Base-by-base conservation (phyloP, 2,113 vertebrate genomes). In the Anseranas semipalmata region DNA sequence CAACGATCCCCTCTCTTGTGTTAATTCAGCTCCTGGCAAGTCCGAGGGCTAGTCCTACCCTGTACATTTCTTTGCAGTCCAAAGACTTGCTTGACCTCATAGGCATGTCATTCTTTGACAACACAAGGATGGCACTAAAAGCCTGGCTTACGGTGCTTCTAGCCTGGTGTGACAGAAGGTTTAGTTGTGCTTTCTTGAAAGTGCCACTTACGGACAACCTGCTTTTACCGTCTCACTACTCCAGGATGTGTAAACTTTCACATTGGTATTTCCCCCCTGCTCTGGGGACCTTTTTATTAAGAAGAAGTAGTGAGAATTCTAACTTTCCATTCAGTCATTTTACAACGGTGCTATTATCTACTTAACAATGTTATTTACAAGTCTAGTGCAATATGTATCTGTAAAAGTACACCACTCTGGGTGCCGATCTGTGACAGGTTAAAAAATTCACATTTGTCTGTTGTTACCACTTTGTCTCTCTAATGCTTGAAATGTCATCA, bases 381-480 rank as follows among this genome's bases (percentile, higher is more conserved):
- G 87, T 90, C 84, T 97, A 97, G 97, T 97, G 97, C 98, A 97
- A 98, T 97, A 97, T 65, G 77, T 92, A 90, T 87, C 94, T 89
- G 89, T 84, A 88, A 81, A 37, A 63, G 72, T 8, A 94, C 89
- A 65, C 66, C 85, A 30, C 12, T 28, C 75, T 78, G 1, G 8
- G 62, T 83, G 91, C 90, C 91, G 28, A 2, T 77, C 93, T 92
- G 85, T 85, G 91, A 93, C 77, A 75, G 80, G 71, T 70, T 82
- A 39, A 91, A 77, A 52, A 45, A 32, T 48, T 18, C 83, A 39
- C 63, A 7, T 95, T 74, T 72, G 66, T 91, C 90, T 96, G 37
- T 92, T 41, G 59, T 75, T 90, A 90, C 72, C 85, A 85, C 95
- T 97, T 97, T 85, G 71, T 84, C 79, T 93, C 96, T 86, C 65